phyloP scores from a whole-genome alignment of 2,113 vertebrate species.

The Spermophilus dauricus region DNA sequence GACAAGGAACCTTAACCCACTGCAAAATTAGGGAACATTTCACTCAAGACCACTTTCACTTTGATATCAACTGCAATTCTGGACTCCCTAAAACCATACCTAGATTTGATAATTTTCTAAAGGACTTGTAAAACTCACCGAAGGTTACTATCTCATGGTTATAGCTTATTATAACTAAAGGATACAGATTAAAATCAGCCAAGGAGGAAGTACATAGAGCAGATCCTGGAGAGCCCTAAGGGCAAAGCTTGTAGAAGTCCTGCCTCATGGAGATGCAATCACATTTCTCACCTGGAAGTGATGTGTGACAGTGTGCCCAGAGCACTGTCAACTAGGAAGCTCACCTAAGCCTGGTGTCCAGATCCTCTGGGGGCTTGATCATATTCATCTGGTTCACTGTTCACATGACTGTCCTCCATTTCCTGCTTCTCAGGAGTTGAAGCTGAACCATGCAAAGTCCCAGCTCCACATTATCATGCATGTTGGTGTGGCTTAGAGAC shows the following conservation, averaged over 20 bases:
- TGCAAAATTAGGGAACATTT: background rate
- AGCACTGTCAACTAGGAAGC: background rate
- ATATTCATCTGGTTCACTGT: background rate
- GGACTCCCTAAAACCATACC: background rate
- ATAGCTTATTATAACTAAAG: background rate
- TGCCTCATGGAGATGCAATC: background rate
- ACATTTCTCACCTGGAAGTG: background rate
- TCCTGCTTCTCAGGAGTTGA: background rate
- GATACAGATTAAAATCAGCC: background rate
- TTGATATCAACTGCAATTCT: background rate
- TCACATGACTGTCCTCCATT: background rate
- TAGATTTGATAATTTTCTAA: background rate
- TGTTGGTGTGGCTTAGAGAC: background rate
- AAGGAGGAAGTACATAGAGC: background rate
- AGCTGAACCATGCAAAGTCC: background rate
- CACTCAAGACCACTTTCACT: background rate
- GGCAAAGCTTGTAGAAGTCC: background rate
- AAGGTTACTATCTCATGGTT: background rate
- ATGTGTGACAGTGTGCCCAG: background rate
- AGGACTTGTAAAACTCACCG: background rate
- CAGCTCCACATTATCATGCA: no score
- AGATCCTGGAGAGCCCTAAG: background rate
- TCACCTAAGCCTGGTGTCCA: background rate
- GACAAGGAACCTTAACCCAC: background rate
- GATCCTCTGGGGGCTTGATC: background rate